Conservation (phyloP, 2,888 invertebrate species). For the Hypolimnas misippus region DNA sequence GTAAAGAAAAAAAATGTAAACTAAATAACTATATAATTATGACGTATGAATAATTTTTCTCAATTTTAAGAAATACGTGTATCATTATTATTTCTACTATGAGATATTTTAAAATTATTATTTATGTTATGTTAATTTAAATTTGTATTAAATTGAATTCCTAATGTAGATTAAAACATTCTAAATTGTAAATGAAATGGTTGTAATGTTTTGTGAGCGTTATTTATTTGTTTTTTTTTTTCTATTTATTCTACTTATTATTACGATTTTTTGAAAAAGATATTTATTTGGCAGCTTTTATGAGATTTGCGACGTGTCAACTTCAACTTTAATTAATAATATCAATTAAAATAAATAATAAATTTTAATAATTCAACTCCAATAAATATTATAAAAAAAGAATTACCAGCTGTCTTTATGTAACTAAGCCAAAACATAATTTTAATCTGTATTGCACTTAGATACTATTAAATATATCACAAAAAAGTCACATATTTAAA, state of each 20-base stretch:
- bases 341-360: neutral
- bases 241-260: neutral
- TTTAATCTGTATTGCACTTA: constrained; percentile 1
- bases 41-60: too few relatives aligned
- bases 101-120: too few relatives aligned
- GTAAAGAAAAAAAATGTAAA: too few relatives aligned
- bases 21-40: too few relatives aligned
- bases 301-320: too few relatives aligned
- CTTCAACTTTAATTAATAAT: too few relatives aligned
- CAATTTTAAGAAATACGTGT: too few relatives aligned
- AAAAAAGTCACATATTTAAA: neutral
- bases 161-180: neutral
- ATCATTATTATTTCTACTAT: too few relatives aligned
- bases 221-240: neutral
- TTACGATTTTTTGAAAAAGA: neutral
- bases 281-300: neutral
- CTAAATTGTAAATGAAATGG: neutral
- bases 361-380: neutral
- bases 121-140: too few relatives aligned
- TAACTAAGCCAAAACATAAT: neutral
- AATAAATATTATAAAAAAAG: neutral
- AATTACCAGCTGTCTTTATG: neutral
- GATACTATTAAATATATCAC: too few relatives aligned
- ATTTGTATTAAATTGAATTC: too few relatives aligned
- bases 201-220: neutral